Evolutionary conservation across 2,113 vertebrate genomes (phyloP).

Genomic region (Corythornis vintsioides): DNA sequence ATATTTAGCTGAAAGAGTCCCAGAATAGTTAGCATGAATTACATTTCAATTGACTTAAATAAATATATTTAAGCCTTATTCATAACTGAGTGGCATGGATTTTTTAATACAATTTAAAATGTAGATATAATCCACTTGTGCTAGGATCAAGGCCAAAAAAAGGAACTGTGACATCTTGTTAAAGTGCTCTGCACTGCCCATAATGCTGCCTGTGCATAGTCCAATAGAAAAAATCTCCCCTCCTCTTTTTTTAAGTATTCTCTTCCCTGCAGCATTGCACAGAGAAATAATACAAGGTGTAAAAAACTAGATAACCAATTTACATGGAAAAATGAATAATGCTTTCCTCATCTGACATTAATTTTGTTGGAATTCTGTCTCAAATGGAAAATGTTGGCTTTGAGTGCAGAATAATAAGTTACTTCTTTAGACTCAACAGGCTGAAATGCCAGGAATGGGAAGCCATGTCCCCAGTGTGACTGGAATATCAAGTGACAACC

Average conservation of each 20-base stretch:
- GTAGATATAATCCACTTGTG: constrained; percentile 21
- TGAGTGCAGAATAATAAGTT: constrained; percentile 54
- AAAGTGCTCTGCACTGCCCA: not conserved
- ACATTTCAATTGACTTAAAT: constrained; percentile 36
- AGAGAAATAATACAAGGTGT: constrained; percentile 41
- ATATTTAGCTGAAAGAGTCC: constrained; percentile 2
- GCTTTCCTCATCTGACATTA: constrained; percentile 53
- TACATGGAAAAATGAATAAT: constrained; percentile 68
- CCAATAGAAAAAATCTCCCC: not conserved
- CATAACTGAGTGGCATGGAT: not conserved
- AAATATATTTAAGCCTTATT: constrained; percentile 42
- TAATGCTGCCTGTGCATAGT: constrained; percentile 20
- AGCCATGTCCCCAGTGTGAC: constrained; percentile 46
- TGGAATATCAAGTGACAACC: constrained; percentile 65
- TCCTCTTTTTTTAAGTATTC: not conserved
- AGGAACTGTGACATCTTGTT: constrained; percentile 16
- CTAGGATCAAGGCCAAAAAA: constrained; percentile 23
- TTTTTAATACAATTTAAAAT: constrained; percentile 56
- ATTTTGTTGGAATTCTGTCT: constrained; percentile 71
- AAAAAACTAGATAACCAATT: constrained; percentile 66
- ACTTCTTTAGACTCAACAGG: constrained; percentile 59
- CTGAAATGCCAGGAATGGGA: constrained; percentile 63
- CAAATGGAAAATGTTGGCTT: constrained; percentile 66
- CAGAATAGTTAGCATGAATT: constrained; percentile 6
- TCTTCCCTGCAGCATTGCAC: constrained; percentile 22